Percentiles rank a stretch among this genome's conserved stretches.
Evolutionary conservation across 2,797 vertebrate genomes (phyloP).

Genomic region (Furcifer pardalis): DNA sequence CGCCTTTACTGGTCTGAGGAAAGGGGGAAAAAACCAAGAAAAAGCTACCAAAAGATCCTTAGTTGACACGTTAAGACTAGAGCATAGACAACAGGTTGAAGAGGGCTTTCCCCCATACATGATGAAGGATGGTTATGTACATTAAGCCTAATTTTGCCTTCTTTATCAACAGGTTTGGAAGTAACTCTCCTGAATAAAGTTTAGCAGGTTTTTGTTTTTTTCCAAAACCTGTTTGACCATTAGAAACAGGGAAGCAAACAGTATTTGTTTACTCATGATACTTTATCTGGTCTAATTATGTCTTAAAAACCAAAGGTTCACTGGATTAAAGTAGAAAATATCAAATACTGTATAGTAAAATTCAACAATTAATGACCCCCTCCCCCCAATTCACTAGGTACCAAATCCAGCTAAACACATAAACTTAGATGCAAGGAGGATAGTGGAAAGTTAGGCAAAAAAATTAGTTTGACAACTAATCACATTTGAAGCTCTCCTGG

Average conservation of each 20-base stretch:
- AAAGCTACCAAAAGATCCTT: background rate
- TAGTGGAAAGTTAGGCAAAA: too few species aligned
- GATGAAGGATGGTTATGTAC: background rate
- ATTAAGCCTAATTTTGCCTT: background rate
- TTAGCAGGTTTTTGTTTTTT: background rate
- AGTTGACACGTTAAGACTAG: background rate
- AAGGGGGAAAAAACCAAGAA: conserved; percentile 49
- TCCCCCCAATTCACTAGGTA: background rate
- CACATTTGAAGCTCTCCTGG: background rate
- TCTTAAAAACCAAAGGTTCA: background rate
- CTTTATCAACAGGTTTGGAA: background rate
- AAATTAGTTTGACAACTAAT: background rate
- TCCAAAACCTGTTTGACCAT: background rate
- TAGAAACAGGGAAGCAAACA: background rate
- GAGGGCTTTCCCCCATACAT: too few species aligned
- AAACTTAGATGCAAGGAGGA: background rate
- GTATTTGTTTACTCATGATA: background rate
- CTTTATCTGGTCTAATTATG: background rate
- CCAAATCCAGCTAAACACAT: background rate
- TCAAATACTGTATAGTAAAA: background rate
- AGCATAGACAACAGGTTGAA: background rate
- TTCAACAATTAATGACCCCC: background rate
- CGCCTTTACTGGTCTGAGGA: conserved; percentile 87
- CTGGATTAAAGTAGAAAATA: background rate
- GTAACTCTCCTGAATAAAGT: background rate